Evolutionary conservation across 1,140 invertebrate species (phyloP).

Genomic region (Drosophila simulans): DNA sequence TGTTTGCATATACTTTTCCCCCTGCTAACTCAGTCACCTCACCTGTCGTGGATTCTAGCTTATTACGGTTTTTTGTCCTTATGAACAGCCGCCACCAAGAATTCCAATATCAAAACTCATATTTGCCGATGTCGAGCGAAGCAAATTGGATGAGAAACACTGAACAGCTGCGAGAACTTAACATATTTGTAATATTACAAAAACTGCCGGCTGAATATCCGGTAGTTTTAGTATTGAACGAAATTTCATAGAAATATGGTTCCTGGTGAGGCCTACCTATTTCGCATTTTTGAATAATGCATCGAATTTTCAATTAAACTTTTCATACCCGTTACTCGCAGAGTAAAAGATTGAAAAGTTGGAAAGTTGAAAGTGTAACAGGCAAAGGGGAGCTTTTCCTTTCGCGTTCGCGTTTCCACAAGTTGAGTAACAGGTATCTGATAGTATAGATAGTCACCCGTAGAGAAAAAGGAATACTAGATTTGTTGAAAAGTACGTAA

Average conservation of each 20-base stretch:
- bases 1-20: constrained; percentile 1
- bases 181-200: constrained; percentile 55
- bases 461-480: too few relatives aligned
- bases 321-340: too few relatives aligned
- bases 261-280: constrained; percentile 25
- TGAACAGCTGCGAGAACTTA: constrained; percentile 56
- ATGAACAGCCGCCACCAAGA: constrained; percentile 59
- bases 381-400: too few relatives aligned
- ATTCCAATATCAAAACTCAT: constrained; percentile 54
- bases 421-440: too few relatives aligned
- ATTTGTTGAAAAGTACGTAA: too few relatives aligned
- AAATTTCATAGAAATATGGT: constrained; percentile 14
- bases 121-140: constrained; percentile 17
- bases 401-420: too few relatives aligned
- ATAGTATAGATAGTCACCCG: too few relatives aligned
- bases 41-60: constrained; percentile 51
- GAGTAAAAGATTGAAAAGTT: too few relatives aligned
- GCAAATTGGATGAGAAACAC: constrained; percentile 51
- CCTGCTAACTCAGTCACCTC: constrained; percentile 29
- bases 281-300: constrained; percentile 15
- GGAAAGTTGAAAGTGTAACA: too few relatives aligned
- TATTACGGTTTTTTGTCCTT: constrained; percentile 47
- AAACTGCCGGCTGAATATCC: constrained; percentile 44
- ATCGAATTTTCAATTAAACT: too few relatives aligned
- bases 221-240: constrained; percentile 52